Base-by-base conservation (phyloP, 2,797 vertebrate genomes). In the Octomys mimax region DNA sequence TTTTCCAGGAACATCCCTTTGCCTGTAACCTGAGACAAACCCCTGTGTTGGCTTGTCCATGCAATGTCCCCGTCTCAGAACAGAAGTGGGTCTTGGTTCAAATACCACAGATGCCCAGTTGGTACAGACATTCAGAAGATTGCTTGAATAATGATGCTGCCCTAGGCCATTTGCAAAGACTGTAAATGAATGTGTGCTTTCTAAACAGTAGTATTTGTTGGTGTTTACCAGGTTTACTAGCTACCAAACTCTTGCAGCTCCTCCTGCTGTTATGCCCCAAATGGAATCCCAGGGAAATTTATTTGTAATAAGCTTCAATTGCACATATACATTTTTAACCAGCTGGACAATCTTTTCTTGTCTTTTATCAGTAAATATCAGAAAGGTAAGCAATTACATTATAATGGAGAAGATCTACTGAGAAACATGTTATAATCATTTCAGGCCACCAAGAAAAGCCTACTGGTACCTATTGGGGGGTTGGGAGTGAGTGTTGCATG, bases 331-430 rank as follows among this genome's bases (percentile, higher is more conserved):
- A 14, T 96, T 88, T 82, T 68, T 84, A 57, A 57, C 0, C 6
- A 62, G 36, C 0, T 77, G 1, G 19, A 80, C 33, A 91, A 71
- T 87, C 2, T 78, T 87, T 79, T 82, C 39, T 89, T 86, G 82
- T 87, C 22, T 83, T 64, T 21, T 46, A 62, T 68, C 86, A 92
- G 79, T 1, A 80, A 80, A 12, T 80, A 70, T 39, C 61, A 91
- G 33, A 78, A 91, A 26, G 62, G 4, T 79, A 86, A 85, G 36
- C 1, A 57, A 22, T 85, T 49, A 82, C 16, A 78, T n/a, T 85
- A 77, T 1, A 83, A 26, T 31, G n/a, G 14, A 94, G 5, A 68
- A 90, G 57, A 8, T 24, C 83, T 52, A 52, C 9, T 62, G 19
- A 68, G 19, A 75, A 18, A 42, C 9, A 79, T 79, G 39, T 68